Base-by-base conservation (phyloP, 2,113 vertebrate species). In the Leucoraja erinaceus region DNA sequence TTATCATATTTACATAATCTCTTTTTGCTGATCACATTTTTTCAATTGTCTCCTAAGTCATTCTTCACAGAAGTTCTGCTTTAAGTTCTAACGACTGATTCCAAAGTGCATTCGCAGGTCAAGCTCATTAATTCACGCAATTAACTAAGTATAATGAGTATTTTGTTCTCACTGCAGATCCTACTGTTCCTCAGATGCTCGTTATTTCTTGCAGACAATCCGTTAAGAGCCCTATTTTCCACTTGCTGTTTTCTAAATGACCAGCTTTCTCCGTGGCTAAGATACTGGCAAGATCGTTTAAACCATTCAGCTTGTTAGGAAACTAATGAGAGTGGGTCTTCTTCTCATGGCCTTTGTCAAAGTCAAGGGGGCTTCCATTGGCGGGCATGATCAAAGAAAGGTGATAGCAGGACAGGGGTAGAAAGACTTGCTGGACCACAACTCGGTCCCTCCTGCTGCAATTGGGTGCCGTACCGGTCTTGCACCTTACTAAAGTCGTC, bases 21-120 rank as follows among this genome's bases (percentile, higher is more conserved):
- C 59, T 88, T 88, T 31, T 63, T 12, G 14, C n/a, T 5, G 59
- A 88, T 88, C 83, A 88, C 83, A 88, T 28, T 63, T 63, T 63
- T 28, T 66, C n/a, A 61, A n/a, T 63, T 63, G 59, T 88, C 83
- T n/a, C 83, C 59, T 31, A 28, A 88, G 83, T 9, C 25, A 8
- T 8, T 63, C n/a, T 16, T 88, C 59, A 63, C 83, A 63, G 83
- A 63, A 31, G 63, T 31, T 63, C 7, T 88, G 83, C 59, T 61
- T 63, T 33, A 31, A 28, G 59, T 33, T 28, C 59, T 63, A 33
- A 63, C 63, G 83, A 66, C 12, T 63, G 28, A 31, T 88, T 63
- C 83, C 59, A 63, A 88, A 63, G 83, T 88, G 59, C n/a, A 66
- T 63, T 88, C 63, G 59, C 83, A 88, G 83, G 59, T 88, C 59